Conservation (phyloP, 2,113 vertebrate genomes). For the Buteo buteo region DNA sequence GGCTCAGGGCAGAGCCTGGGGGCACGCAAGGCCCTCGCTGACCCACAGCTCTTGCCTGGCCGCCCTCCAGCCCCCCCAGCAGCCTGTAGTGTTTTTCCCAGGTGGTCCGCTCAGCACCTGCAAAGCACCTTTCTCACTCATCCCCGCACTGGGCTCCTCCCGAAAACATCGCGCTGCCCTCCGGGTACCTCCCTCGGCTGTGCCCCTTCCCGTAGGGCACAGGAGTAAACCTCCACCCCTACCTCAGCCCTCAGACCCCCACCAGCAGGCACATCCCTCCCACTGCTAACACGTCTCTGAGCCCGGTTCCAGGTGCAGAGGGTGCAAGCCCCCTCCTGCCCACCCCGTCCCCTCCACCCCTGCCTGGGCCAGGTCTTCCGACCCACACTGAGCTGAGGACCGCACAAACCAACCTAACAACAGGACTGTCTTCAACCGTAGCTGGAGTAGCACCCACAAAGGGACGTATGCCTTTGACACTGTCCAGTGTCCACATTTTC, state of each 20-base stretch:
- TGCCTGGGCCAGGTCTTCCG: not conserved
- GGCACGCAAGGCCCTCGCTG: not conserved
- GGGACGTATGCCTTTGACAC: not conserved
- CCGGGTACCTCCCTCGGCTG: fast-evolving
- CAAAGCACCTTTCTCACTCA: not conserved
- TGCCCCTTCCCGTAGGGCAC: fast-evolving
- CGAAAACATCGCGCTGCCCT: not conserved
- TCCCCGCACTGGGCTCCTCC: fast-evolving
- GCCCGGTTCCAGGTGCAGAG: too few species aligned
- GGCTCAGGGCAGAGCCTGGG: not conserved
- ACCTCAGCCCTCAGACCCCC: not conserved
- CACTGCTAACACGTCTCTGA: fast-evolving
- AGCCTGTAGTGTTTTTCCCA: not conserved
- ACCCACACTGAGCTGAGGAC: fast-evolving
- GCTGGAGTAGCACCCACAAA: not conserved
- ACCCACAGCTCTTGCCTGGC: not conserved
- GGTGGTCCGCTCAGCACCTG: not conserved
- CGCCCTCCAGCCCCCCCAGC: not conserved
- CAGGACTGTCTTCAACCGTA: not conserved
- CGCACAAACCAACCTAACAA: fast-evolving
- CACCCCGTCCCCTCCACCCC: not conserved
- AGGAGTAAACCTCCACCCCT: not conserved
- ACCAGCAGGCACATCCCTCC: not conserved
- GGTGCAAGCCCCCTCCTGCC: not conserved
- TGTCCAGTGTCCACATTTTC: not conserved